Evolutionary conservation across 2,113 vertebrate genomes (phyloP), one percentile per base, ranked within the genome.

Genomic region (Muntiacus reevesi): DNA sequence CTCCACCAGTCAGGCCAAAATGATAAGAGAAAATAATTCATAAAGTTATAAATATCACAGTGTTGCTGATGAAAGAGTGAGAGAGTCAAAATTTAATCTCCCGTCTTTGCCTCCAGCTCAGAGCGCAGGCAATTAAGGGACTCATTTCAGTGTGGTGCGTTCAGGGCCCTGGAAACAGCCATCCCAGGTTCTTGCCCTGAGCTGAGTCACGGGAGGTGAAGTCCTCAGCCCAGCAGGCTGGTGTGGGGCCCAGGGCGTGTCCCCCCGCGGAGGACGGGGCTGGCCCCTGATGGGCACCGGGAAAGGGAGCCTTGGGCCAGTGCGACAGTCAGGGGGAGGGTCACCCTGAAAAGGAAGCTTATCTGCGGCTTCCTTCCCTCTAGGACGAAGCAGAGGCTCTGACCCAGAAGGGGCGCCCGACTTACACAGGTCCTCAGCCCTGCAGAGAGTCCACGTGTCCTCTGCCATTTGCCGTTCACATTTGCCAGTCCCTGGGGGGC

Each of bases 1-100:
- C 40, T 23, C 43, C 62, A 94, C 67, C 36, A 88, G 30, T 78
- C 50, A 94, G 19, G 45, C 27, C 67, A 83, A 93, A 94, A 84
- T n/a, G 28, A 79, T 62, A 85, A 78, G n/a, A 95, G 4, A 84
- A 96, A 91, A 97, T 93, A 95, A 95, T 81, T 74, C n/a, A 87
- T n/a, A 67, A 76, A 94, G 6, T 27, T 59, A 16, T 81, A 94
- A 96, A 93, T 84, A 87, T 74, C 52, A 91, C 36, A 94, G 52
- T 50, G 33, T 74, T 96, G 92, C 40, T 87, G 50, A 87, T 43
- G 40, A 97, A 89, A 94, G 86, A 86, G 21, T 62, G 14, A 89
- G 81, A 82, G 50, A 83, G 81, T 55, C 52, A 76, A 93, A 88
- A 50, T 79, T 8, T 40, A 71, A 81, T 87, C 28, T 78, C 16